Evolutionary conservation across 2,888 invertebrate species (phyloP).

Genomic region (Mayetiola destructor): DNA sequence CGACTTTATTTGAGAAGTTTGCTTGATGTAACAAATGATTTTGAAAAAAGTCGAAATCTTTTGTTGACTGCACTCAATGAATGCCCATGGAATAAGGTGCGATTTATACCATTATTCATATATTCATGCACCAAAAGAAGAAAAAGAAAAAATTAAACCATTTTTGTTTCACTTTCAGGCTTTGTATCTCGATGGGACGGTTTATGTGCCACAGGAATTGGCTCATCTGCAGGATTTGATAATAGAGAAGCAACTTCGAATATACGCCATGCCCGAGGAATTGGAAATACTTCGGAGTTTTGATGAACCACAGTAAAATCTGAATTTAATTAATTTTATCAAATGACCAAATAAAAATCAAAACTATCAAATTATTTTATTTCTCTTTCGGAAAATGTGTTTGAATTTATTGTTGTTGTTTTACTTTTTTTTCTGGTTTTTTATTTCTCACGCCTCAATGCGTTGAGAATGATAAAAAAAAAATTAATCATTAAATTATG

Average conservation of each 20-base stretch:
- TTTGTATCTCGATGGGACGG: constrained; percentile 50
- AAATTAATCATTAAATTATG: neutral
- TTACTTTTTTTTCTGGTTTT: neutral
- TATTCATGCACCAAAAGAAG: neutral
- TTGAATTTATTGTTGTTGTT: neutral
- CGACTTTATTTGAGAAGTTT: constrained; percentile 46
- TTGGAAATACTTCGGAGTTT: constrained; percentile 45
- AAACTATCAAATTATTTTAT: neutral
- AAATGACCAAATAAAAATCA: neutral
- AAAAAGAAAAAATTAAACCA: neutral
- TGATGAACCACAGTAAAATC: neutral
- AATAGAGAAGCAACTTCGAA: constrained; percentile 56
- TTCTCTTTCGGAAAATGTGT: neutral
- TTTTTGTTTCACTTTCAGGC: constrained; percentile 18
- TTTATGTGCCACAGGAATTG: constrained; percentile 46
- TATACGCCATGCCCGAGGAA: constrained; percentile 64
- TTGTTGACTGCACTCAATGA: constrained; percentile 43
- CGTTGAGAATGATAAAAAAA: neutral
- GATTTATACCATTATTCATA: constrained; percentile 6
- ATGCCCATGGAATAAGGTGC: constrained; percentile 48
- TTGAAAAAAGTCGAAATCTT: constrained; percentile 29
- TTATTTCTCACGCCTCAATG: neutral
- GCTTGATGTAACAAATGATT: constrained; percentile 27
- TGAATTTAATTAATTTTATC: neutral
- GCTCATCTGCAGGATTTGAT: constrained; percentile 58